Evolutionary conservation across 2,797 vertebrate genomes (phyloP).

Genomic region (Hylomyscus alleni): DNA sequence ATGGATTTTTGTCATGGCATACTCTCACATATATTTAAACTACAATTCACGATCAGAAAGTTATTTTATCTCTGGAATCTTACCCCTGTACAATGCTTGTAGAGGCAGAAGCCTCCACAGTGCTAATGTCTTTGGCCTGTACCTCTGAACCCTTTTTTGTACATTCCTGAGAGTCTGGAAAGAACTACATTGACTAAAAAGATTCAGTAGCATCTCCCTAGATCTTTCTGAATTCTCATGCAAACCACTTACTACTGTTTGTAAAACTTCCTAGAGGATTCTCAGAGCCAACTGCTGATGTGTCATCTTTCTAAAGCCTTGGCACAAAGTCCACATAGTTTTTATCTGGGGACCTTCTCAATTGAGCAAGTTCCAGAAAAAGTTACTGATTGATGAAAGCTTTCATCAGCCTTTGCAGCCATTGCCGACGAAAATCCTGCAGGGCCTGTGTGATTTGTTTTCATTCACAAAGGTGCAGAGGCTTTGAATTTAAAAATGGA

Average conservation of each 20-base stretch:
- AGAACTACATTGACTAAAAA: slow-evolving; percentile 43
- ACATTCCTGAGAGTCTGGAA: background rate
- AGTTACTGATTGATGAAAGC: slow-evolving; percentile 86
- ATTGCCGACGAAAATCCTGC: slow-evolving; percentile 86
- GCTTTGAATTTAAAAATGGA: slow-evolving; percentile 90
- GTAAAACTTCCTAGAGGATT: slow-evolving; percentile 30
- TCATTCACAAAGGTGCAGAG: slow-evolving; percentile 88
- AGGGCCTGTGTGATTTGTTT: slow-evolving; percentile 88
- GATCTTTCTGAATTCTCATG: background rate
- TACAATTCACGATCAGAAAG: background rate
- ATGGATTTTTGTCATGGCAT: background rate
- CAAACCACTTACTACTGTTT: background rate
- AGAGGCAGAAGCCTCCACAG: background rate
- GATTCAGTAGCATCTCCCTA: background rate
- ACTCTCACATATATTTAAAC: background rate
- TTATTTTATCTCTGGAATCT: slow-evolving; percentile 40
- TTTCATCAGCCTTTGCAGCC: slow-evolving; percentile 87
- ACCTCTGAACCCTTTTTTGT: background rate
- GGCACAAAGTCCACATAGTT: slow-evolving; percentile 72
- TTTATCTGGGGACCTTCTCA: slow-evolving; percentile 83
- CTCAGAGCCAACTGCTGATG: slow-evolving; percentile 61
- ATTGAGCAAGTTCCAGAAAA: slow-evolving; percentile 87
- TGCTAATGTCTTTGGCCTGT: background rate
- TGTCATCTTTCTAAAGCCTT: slow-evolving; percentile 74
- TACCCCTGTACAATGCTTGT: background rate